Base-by-base conservation (phyloP, 2,113 vertebrate genomes). In the Scartelaos histophorus region DNA sequence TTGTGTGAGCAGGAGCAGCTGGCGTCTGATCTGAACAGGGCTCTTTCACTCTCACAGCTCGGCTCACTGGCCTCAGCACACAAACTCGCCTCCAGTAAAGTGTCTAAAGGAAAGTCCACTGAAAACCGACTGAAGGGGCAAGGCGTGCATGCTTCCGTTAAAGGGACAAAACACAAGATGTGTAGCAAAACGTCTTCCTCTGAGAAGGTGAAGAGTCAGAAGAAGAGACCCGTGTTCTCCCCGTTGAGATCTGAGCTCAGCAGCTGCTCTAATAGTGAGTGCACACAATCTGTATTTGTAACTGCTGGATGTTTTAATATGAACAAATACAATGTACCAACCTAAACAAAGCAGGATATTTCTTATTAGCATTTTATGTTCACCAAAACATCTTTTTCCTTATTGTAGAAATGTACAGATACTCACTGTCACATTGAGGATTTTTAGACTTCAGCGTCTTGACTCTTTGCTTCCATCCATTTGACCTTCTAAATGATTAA, bases 211-310 rank as follows among this genome's bases (percentile, higher is more conserved):
- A 95, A 96, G 94, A 93, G 93, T 91, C 95, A 94, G 87, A 92
- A 95, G 93, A 97, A 97, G 90, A 69, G 91, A 0, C 34, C 88
- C 69, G 84, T 94, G 87, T 95, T 94, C 90, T 98, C 95, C 88
- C 93, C 95, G n/a, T 85, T 94, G 84, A 92, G 96, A 86, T 97
- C 96, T 56, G 97, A 97, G 95, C 92, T 96, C 90, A 97, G 96
- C 97, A 98, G 96, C 93, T 96, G 95, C 89, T 97, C 96, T 24
- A 98, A 96, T 91, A 96, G 96, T 98, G 94, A 98, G 97, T 97
- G 22, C 11, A 25, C 12, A 24, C 12, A 80, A 60, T 38, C 19
- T 22, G 10, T 12, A 13, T 21, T 5, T 7, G 17, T n/a, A 65
- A 43, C 34, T 5, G 38, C 25, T 2, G 4, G 56, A 29, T 29